A percentile compares a stretch with the other conserved stretches of the same genome.
phyloP scores from a whole-genome alignment of 2,113 vertebrate species.

The Heterochromis multidens region DNA sequence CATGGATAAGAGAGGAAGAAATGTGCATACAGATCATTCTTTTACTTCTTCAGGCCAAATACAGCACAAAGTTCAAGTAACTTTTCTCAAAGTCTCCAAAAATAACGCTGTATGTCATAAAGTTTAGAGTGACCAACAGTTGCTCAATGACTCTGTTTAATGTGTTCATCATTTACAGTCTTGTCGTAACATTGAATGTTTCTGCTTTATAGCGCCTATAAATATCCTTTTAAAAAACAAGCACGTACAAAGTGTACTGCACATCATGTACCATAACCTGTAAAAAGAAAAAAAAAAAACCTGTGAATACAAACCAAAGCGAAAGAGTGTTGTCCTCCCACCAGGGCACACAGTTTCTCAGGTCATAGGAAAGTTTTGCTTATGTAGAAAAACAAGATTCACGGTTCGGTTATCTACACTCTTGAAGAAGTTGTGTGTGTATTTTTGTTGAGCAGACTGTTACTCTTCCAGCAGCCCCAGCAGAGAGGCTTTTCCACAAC shows the following conservation, averaged over 20 bases:
- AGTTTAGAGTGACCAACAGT: not conserved
- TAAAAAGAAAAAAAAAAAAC: too few species aligned
- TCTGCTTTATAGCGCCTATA: not conserved
- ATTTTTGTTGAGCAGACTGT: conserved; percentile 11
- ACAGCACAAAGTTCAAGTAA: not conserved
- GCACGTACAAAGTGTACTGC: not conserved
- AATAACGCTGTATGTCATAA: not conserved
- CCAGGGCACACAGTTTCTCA: conserved; percentile 14
- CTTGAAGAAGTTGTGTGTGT: conserved; percentile 7
- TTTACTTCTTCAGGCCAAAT: not conserved
- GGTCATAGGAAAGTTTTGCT: conserved; percentile 44
- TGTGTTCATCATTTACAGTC: not conserved
- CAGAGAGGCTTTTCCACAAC: conserved; percentile 21
- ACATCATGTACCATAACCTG: not conserved
- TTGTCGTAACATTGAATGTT: not conserved
- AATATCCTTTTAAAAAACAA: not conserved
- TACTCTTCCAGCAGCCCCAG: conserved; percentile 16
- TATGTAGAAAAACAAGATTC: conserved; percentile 27
- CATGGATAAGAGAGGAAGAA: not conserved
- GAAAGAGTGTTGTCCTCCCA: not conserved
- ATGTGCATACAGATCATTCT: not conserved
- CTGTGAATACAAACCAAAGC: not conserved
- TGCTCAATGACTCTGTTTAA: not conserved
- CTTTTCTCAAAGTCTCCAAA: not conserved
- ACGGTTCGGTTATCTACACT: not conserved